Evolutionary conservation across 1,140 invertebrate species (phyloP), one percentile per base, ranked within the genome.

Genomic region (Hycleus phaleratus): DNA sequence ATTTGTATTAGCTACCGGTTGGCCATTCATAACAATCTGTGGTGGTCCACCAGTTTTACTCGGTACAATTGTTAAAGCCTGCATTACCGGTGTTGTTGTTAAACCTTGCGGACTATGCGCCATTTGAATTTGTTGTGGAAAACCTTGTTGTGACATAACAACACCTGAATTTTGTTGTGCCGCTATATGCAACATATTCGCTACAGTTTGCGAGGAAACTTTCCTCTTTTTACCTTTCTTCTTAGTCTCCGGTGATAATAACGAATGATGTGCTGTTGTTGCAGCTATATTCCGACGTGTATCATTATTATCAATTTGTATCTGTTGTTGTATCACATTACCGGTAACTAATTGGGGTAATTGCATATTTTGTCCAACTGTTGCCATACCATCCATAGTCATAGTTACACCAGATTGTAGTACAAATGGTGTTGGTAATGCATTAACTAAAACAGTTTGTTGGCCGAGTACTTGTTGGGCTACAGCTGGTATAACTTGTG

Each of bases 361-460:
- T 46, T 84, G 82, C 42, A 82, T 74, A 58, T 85, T 85, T 59
- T 84, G 83, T 56, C 82, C 78, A n/a, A 85, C 81, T 9, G 61
- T 78, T 77, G 76, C 78, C 10, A 83, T 69, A 57, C 85, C 83
- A 74, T 88, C 84, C 5, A 85, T 77, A 3, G 82, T 77, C 74
- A 86, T 82, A 46, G 78, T 74, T 18, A 87, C 83, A 3, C 87
- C 81, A 3, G 85, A 86, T 73, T 89, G 89, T 46, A 93, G 82
- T 6, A 90, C 81, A 47, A 90, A 87, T 0, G 88, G 88, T 12
- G 86, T 81, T 59, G 86, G 86, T 59, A 93, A 77, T 0, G 88
- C 85, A 66, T 93, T 93, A 1, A 93, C 85, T 7, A 94, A 77
- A 1, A 91, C 86, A 0, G 87, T 86, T 11, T 86, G 87, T 68